phyloP scores from a whole-genome alignment of 1,140 invertebrate species.

The Penaeus japonicus region DNA sequence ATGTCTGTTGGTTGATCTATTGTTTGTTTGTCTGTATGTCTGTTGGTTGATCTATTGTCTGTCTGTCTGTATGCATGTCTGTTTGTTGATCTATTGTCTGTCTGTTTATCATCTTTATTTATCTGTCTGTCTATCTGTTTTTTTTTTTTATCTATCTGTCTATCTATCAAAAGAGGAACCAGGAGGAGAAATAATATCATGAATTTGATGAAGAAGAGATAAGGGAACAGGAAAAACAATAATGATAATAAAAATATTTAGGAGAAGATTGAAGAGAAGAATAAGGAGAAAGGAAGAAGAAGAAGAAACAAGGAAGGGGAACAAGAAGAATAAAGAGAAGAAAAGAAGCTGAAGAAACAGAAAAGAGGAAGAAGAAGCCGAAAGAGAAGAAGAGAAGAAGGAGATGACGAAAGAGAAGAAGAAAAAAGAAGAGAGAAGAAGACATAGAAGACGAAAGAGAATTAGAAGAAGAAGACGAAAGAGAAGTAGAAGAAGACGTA shows the following conservation, averaged over 20 bases:
- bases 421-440: neutral
- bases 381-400: neutral
- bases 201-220: neutral
- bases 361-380: no score
- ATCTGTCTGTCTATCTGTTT: no score
- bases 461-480: neutral
- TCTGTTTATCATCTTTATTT: neutral
- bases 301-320: neutral
- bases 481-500: neutral
- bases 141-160: neutral
- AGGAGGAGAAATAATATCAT: neutral
- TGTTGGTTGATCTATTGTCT: neutral
- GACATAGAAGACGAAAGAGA: neutral
- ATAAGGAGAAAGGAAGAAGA: neutral
- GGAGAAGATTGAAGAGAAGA: neutral
- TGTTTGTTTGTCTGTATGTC: neutral
- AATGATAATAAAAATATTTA: neutral
- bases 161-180: neutral
- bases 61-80: neutral
- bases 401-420: neutral
- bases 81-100: neutral
- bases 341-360: no score
- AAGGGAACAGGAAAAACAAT: neutral
- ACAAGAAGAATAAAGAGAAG: no score
- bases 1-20: neutral